These are phyloP conservation scores for Rhizoglyphus robini DNA, from an alignment of 1,140 invertebrate species.

Conservation along the genomic window DNA sequence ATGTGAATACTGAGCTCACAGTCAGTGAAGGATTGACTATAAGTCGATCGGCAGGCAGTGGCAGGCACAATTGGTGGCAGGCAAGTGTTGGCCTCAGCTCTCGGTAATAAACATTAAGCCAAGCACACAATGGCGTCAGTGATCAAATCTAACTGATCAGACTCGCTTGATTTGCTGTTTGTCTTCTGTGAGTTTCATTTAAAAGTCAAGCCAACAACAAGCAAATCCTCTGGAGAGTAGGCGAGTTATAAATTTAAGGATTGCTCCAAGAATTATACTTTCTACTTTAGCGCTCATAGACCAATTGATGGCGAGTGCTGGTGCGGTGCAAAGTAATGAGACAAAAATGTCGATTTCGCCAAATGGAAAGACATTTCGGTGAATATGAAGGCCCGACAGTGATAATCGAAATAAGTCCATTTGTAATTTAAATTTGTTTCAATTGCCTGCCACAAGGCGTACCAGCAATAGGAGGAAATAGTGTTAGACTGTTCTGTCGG, in stretches of 20 bases:
- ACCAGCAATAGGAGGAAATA: too few relatives aligned
- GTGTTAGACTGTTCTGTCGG: too few relatives aligned
- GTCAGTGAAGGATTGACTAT: too few relatives aligned
- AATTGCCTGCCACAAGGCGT: too few relatives aligned
- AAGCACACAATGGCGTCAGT: background rate
- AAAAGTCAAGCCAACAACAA: constrained; percentile 4
- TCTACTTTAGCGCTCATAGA: too few relatives aligned
- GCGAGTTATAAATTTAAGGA: background rate
- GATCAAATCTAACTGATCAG: background rate
- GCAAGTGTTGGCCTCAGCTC: background rate
- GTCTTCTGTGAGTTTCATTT: constrained; percentile 12
- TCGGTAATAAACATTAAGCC: constrained; percentile 1
- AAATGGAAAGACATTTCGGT: background rate
- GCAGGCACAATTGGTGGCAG: background rate
- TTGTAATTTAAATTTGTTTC: constrained; percentile 15
- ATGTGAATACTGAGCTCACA: too few relatives aligned
- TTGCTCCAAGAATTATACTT: too few relatives aligned
- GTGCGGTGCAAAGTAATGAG: constrained; percentile 6
- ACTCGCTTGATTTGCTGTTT: constrained; percentile 7
- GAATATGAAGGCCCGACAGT: background rate
- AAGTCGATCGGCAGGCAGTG: too few relatives aligned
- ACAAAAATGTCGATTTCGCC: constrained; percentile 6
- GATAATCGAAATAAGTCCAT: background rate
- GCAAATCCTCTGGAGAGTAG: background rate
- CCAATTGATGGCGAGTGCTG: too few relatives aligned